Evolutionary conservation across 2,797 vertebrate species (phyloP).

Genomic region (Dryobates pubescens): DNA sequence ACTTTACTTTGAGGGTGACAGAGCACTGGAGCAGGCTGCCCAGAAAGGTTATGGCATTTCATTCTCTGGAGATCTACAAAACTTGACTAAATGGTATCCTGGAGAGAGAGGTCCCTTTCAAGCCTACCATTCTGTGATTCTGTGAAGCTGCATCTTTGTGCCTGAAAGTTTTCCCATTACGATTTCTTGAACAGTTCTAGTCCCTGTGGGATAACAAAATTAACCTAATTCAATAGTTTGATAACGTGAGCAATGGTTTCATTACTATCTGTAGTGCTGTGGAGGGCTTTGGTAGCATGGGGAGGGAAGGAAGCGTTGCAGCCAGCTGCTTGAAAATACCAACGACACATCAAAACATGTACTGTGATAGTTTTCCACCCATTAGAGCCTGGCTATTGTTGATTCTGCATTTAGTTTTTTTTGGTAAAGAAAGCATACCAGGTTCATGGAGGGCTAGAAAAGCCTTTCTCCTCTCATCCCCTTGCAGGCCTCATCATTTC

Average conservation of each 20-base stretch:
- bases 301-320: not conserved
- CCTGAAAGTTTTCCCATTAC: not conserved
- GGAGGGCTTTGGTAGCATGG: not conserved
- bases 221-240: not conserved
- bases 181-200: not conserved
- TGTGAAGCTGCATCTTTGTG: not conserved
- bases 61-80: too few relatives aligned
- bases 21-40: too few relatives aligned
- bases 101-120: too few relatives aligned
- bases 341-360: accelerated
- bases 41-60: too few relatives aligned
- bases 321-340: not conserved
- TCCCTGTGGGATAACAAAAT: not conserved
- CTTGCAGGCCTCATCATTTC: not conserved
- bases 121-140: too few relatives aligned
- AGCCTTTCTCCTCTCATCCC: not conserved
- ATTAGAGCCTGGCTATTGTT: not conserved
- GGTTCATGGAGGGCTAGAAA: not conserved
- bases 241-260: not conserved
- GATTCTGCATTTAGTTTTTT: not conserved
- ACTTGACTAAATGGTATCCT: too few relatives aligned
- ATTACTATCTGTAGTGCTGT: not conserved
- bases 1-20: too few relatives aligned
- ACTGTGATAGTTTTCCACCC: not conserved
- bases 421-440: not conserved